These are phyloP conservation scores for Argyrosomus japonicus DNA, from an alignment of 2,113 vertebrate genomes.

Conservation along the genomic window DNA sequence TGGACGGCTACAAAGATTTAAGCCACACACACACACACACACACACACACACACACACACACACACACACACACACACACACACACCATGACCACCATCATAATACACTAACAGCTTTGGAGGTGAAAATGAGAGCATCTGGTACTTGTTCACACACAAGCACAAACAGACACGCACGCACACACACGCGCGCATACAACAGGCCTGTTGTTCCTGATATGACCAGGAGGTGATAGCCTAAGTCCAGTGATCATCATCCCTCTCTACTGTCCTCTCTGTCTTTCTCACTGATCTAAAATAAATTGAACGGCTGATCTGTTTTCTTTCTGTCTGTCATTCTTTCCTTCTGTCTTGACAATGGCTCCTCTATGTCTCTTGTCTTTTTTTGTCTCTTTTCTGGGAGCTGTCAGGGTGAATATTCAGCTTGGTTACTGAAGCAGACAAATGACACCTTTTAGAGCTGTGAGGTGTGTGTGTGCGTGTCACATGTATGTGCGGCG, in stretches of 20 bases:
- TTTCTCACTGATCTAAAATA: neutral
- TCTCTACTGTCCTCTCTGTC: neutral
- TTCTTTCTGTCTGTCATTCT: slow-evolving; percentile 10
- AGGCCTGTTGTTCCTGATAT: slow-evolving; percentile 30
- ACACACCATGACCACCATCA: neutral
- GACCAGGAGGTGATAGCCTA: slow-evolving; percentile 51
- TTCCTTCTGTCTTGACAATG: slow-evolving; percentile 18
- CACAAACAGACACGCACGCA: slow-evolving; percentile 19
- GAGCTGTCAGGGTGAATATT: slow-evolving; percentile 70
- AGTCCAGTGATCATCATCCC: slow-evolving; percentile 14
- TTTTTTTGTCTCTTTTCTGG: slow-evolving; percentile 43
- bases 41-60: neutral
- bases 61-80: slow-evolving; percentile 2
- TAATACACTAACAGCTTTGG: slow-evolving; percentile 44
- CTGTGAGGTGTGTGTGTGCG: slow-evolving; percentile 50
- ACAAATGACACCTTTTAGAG: slow-evolving; percentile 71
- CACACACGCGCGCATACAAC: slow-evolving; percentile 2
- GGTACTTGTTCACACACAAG: slow-evolving; percentile 26
- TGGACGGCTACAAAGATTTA: too few relatives aligned
- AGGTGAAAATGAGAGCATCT: slow-evolving; percentile 65
- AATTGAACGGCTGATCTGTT: neutral
- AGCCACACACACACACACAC: neutral
- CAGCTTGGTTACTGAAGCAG: slow-evolving; percentile 65
- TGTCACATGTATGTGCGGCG: slow-evolving; percentile 29
- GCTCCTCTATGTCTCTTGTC: slow-evolving; percentile 29